Percentiles rank a stretch among this genome's conserved stretches.
Evolutionary conservation across 2,888 invertebrate species (phyloP).

Genomic region (Antheraea assamensis): DNA sequence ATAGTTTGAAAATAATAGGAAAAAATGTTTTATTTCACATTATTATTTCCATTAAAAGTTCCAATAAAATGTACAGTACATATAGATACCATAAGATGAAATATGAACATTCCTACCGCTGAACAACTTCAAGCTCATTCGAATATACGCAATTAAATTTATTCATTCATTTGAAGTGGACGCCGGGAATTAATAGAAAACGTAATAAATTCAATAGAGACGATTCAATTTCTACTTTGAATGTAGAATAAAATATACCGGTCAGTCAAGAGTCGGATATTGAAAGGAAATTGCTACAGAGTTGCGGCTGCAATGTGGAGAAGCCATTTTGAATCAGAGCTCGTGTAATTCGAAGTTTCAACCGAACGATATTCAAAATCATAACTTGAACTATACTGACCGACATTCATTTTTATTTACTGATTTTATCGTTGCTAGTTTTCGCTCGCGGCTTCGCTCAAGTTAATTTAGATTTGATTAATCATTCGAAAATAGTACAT

Average conservation of each 20-base stretch:
- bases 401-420: background rate
- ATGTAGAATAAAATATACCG: background rate
- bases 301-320: background rate
- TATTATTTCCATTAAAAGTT: too few species aligned
- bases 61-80: too few species aligned
- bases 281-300: background rate
- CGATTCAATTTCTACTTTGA: background rate
- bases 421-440: too few species aligned
- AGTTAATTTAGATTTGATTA: too few species aligned
- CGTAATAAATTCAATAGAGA: constrained; percentile 10
- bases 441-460: too few species aligned
- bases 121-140: background rate
- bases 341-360: background rate
- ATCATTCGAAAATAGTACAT: too few species aligned
- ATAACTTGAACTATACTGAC: background rate
- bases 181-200: background rate
- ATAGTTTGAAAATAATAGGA: too few species aligned
- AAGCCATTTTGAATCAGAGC: background rate
- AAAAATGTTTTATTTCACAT: too few species aligned
- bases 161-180: background rate
- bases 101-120: background rate
- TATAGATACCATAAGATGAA: background rate
- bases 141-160: background rate
- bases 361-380: background rate
- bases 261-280: background rate